phyloP scores from a whole-genome alignment of 2,797 vertebrate genomes.

The Acomys russatus region DNA sequence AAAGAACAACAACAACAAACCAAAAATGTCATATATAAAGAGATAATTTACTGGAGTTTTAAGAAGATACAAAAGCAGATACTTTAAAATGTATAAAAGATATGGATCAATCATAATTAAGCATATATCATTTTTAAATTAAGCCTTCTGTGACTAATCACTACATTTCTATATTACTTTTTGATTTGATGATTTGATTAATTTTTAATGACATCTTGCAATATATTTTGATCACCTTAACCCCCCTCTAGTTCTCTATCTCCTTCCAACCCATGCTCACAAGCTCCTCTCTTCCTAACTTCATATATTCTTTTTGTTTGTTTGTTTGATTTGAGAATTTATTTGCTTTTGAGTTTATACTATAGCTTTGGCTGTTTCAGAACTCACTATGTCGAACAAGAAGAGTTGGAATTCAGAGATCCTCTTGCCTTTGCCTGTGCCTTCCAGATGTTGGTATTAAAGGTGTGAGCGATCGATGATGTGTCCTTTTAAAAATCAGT shows the following conservation, averaged over 20 bases:
- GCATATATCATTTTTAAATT: neutral
- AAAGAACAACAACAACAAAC: neutral
- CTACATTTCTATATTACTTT: neutral
- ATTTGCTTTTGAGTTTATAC: neutral
- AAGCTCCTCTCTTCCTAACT: neutral
- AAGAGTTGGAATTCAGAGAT: too few relatives aligned
- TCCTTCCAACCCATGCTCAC: neutral
- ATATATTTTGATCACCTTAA: neutral
- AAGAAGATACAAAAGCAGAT: neutral
- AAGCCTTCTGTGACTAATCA: neutral
- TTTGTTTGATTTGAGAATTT: neutral
- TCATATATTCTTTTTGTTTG: neutral
- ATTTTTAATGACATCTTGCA: neutral
- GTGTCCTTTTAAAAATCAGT: neutral
- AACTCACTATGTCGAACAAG: neutral
- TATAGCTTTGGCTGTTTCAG: neutral
- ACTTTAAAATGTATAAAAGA: neutral
- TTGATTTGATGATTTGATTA: neutral
- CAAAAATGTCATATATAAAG: neutral
- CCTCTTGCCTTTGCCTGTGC: too few relatives aligned
- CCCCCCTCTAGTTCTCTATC: neutral
- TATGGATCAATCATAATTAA: neutral
- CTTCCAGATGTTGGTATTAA: neutral
- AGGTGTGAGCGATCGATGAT: neutral
- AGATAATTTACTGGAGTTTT: conserved; percentile 3